Evolutionary conservation across 53 echinoderm and acorn worm species (phyloP).

Genomic region (Paracentrotus lividus): DNA sequence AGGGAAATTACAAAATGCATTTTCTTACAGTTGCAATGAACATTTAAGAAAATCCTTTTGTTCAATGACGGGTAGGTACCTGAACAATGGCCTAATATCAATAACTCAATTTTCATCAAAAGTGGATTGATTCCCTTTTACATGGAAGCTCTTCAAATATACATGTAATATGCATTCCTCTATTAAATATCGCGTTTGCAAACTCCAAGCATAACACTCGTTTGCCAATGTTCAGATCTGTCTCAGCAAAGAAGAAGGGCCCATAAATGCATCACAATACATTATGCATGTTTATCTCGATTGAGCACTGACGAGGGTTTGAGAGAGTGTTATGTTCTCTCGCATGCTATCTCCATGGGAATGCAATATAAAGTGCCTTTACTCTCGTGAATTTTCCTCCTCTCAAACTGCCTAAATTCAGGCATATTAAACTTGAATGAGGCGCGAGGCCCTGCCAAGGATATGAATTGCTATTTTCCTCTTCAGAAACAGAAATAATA

Average conservation of each 20-base stretch:
- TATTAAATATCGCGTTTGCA: too few relatives aligned
- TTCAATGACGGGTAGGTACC: too few relatives aligned
- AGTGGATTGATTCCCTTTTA: too few relatives aligned
- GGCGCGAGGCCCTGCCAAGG: background rate
- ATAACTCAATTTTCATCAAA: too few relatives aligned
- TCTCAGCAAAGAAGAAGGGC: background rate
- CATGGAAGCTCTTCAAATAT: too few relatives aligned
- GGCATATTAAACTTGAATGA: conserved; percentile 19
- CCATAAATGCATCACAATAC: background rate
- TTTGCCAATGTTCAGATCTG: background rate
- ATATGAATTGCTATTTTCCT: background rate
- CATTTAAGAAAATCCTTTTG: too few relatives aligned
- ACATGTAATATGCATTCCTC: too few relatives aligned
- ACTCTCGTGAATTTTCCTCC: background rate
- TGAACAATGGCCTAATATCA: too few relatives aligned
- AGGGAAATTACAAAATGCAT: too few relatives aligned
- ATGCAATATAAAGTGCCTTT: background rate
- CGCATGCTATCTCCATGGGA: conserved; percentile 14
- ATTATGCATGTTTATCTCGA: conserved; percentile 25
- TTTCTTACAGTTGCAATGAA: too few relatives aligned
- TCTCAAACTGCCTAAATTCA: conserved; percentile 21
- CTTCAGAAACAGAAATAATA: background rate
- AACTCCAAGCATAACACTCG: background rate
- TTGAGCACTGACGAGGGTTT: background rate
- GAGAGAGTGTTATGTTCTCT: background rate